Evolutionary conservation across 2,113 vertebrate species (phyloP), one percentile per base, ranked within the genome.

Genomic region (Hystrix brachyura): DNA sequence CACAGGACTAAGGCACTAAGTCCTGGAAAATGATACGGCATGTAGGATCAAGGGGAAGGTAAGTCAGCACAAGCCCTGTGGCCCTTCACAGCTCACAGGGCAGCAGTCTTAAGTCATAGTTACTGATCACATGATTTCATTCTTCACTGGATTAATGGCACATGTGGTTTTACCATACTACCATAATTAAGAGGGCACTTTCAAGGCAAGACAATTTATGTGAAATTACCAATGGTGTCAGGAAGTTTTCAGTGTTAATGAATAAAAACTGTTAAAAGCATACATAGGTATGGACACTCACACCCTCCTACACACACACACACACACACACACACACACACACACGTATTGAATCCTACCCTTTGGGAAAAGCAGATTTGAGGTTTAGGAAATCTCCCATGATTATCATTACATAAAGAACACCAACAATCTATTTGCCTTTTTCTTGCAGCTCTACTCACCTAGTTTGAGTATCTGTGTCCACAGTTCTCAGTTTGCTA

Each of bases 331-430:
- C 67, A 81, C 43, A 80, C 21, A 59, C 51, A 80, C 55, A 55
- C 34, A 74, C 48, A 55, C 3, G 57, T 0, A 82, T 1, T 57
- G 46, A 85, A 51, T n/a, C 9, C 10, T 53, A 64, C 17, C 8
- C 78, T 9, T 76, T 91, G 62, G 19, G 13, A 81, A 85, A 90
- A 76, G 14, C 43, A 78, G 60, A 96, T 87, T 79, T 87, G 55
- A 43, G n/a, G 38, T 91, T 95, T 88, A 87, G 43, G 59, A 82
- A 78, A 17, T 53, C 51, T 55, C 32, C 7, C 7, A 57, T 38
- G 10, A 38, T 65, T 46, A 55, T 62, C 94, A 82, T 34, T 81
- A 7, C 21, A 43, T 23, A 57, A 38, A 29, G 32, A 82, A 38
- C 13, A 23, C 17, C 5, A 55, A 15, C 46, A 71, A 38, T 34